A percentile compares a stretch with the other conserved stretches of the same genome.
Conservation (phyloP, 2,797 vertebrate species). For the Trichosurus vulpecula region DNA sequence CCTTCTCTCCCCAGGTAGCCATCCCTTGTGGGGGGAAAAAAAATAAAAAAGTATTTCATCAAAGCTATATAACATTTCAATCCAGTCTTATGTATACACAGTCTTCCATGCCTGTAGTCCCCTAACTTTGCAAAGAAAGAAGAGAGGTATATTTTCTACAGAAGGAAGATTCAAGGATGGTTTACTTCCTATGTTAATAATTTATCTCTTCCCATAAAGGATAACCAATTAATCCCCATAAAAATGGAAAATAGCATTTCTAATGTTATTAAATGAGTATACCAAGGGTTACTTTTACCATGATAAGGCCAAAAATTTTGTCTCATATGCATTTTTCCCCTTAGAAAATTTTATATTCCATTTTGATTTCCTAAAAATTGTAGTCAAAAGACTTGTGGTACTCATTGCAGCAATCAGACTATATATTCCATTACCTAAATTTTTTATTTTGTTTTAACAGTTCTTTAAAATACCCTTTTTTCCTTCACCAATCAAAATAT, state of each 20-base stretch:
- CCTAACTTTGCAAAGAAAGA: not conserved
- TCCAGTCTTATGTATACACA: not conserved
- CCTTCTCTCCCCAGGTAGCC: not conserved
- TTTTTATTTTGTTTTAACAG: constrained; percentile 20
- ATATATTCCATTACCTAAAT: not conserved
- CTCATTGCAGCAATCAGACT: constrained; percentile 9
- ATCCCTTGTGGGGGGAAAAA: not conserved
- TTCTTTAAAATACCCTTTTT: constrained; percentile 22
- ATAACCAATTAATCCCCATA: not conserved
- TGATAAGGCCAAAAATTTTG: not conserved
- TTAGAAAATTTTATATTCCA: constrained; percentile 34
- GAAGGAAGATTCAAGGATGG: not conserved
- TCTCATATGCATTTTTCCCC: constrained; percentile 11
- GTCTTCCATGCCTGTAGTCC: not conserved
- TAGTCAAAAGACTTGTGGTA: not conserved
- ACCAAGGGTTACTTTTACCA: not conserved
- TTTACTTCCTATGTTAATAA: not conserved
- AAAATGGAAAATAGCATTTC: not conserved
- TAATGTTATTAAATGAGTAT: not conserved
- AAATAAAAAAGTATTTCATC: not conserved
- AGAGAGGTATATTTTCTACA: not conserved
- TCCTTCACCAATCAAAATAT: not conserved
- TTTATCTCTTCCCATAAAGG: not conserved
- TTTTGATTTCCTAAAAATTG: not conserved
- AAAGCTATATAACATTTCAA: not conserved